Percentiles rank a stretch among this genome's conserved stretches.
phyloP scores from a whole-genome alignment of 2,797 vertebrate genomes.

The Florisuga fusca region DNA sequence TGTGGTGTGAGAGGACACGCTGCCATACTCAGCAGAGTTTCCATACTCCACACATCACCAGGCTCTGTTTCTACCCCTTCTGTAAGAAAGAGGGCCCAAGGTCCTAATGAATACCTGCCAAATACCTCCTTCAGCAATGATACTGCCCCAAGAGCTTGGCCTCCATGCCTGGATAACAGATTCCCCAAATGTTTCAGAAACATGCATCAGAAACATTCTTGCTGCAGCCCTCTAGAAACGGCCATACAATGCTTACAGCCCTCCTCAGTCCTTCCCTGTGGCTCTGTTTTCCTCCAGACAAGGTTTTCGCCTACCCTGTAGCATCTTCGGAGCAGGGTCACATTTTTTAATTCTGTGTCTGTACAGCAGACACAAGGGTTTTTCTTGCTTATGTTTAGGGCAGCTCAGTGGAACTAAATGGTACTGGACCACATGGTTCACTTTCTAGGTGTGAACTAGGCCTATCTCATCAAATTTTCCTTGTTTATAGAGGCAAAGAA shows the following conservation, averaged over 20 bases:
- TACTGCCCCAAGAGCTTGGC: background rate
- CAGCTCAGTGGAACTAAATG: rapidly evolving
- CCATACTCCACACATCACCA: background rate
- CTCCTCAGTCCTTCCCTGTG: background rate
- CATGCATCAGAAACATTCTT: background rate
- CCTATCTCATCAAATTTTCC: background rate
- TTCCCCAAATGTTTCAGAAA: background rate
- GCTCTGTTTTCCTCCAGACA: background rate
- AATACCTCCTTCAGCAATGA: background rate
- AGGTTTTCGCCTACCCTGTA: background rate
- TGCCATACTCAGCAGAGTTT: background rate
- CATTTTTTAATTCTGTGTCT: background rate
- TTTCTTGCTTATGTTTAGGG: background rate
- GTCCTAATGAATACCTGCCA: background rate
- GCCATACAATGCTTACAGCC: background rate
- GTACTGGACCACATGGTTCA: background rate
- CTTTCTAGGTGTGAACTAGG: background rate
- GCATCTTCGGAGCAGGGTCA: background rate
- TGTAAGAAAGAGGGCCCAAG: background rate
- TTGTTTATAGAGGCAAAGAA: background rate
- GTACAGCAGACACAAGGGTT: background rate
- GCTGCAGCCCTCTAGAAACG: background rate
- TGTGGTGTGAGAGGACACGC: background rate
- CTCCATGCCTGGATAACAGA: background rate
- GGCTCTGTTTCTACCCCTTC: background rate